Percentiles rank a stretch among this genome's conserved stretches.
Conservation (phyloP, 2,797 vertebrate genomes). For the Labroides dimidiatus region DNA sequence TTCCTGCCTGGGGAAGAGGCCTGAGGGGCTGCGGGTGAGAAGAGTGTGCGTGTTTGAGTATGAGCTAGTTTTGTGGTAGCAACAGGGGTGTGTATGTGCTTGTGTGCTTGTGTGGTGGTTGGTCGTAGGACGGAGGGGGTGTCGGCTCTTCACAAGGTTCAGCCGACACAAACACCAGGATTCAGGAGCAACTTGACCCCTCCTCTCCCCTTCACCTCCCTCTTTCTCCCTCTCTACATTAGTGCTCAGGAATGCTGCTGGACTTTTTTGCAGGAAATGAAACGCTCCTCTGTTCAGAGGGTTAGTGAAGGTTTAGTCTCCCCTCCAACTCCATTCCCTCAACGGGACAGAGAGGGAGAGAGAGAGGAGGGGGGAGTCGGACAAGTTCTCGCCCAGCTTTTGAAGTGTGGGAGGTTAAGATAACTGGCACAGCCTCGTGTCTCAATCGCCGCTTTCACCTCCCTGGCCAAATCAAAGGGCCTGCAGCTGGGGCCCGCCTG, state of each 20-base stretch:
- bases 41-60: conserved; percentile 32
- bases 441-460: conserved; percentile 79
- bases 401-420: conserved; percentile 92
- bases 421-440: conserved; percentile 83
- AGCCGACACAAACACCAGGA: conserved; percentile 85
- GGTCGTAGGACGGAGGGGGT: conserved; percentile 61
- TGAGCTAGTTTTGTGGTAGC: conserved; percentile 29
- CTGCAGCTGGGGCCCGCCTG: conserved; percentile 79
- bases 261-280: conserved; percentile 87
- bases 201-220: conserved; percentile 51
- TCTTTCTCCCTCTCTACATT: conserved; percentile 76
- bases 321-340: conserved; percentile 60
- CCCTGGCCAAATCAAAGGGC: conserved; percentile 82
- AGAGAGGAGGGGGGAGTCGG: conserved; percentile 47
- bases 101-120: conserved; percentile 56
- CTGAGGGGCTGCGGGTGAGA: conserved; percentile 63
- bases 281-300: conserved; percentile 88
- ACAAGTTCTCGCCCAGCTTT: conserved; percentile 73
- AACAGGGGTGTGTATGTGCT: conserved; percentile 59
- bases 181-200: conserved; percentile 87
- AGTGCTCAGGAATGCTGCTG: conserved; percentile 86
- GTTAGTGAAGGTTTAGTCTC: conserved; percentile 69
- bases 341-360: conserved; percentile 25
- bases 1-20: conserved; percentile 87
- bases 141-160: conserved; percentile 85